Percentiles rank a stretch among this genome's conserved stretches.
These are phyloP conservation scores for Nebria salina DNA, from an alignment of 2,888 invertebrate genomes.

Conservation along the genomic window DNA sequence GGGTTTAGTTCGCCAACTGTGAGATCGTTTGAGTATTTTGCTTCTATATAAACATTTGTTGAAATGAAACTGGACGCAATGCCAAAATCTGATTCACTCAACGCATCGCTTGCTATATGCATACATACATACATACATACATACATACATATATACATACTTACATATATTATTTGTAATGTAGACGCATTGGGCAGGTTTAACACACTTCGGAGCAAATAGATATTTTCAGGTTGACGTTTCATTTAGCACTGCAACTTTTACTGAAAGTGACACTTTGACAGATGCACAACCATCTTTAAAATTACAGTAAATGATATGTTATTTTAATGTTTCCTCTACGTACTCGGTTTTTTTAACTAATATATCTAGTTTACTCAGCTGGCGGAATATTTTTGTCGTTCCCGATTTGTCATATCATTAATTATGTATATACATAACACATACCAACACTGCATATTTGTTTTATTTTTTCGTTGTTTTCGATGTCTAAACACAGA, in stretches of 20 bases:
- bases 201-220: constrained; percentile 7
- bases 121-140: neutral
- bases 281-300: constrained; percentile 42
- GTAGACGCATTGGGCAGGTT: neutral
- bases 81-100: constrained; percentile 47
- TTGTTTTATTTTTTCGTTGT: neutral
- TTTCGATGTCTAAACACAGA: too few species aligned
- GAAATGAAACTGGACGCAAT: constrained; percentile 39
- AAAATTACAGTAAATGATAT: constrained; percentile 45
- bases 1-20: neutral
- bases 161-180: neutral
- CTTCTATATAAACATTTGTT: constrained; percentile 42
- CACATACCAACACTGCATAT: neutral
- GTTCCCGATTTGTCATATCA: neutral
- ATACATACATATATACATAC: neutral
- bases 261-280: constrained; percentile 41
- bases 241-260: constrained; percentile 42
- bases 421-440: neutral
- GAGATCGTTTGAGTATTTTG: constrained; percentile 25
- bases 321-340: constrained; percentile 39
- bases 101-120: constrained; percentile 11
- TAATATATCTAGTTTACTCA: neutral
- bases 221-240: constrained; percentile 22
- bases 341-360: neutral
- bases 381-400: neutral